Evolutionary conservation across 2,797 vertebrate species (phyloP).

Genomic region (Hemitrygon akajei): DNA sequence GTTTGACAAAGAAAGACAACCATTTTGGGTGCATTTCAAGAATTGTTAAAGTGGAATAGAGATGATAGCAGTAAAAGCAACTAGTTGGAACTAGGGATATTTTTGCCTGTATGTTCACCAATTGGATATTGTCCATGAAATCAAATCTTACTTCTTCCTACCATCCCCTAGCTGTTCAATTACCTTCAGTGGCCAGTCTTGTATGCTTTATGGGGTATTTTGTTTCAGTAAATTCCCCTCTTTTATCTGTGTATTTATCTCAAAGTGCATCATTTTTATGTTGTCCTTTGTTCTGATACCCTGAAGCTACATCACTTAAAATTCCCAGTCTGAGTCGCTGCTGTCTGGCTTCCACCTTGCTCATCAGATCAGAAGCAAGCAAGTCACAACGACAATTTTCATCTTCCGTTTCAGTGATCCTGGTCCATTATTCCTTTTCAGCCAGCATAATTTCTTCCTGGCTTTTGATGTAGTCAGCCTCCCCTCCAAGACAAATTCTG

Average conservation of each 20-base stretch:
- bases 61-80: not conserved
- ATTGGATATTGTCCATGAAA: not conserved
- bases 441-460: not conserved
- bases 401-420: not conserved
- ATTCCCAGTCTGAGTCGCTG: not conserved
- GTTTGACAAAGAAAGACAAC: not conserved
- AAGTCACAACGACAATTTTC: not conserved
- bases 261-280: not conserved
- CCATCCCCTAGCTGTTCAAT: not conserved
- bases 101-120: not conserved
- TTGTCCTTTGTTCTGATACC: not conserved
- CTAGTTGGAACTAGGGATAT: not conserved
- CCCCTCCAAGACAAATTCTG: not conserved
- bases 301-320: not conserved
- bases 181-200: not conserved
- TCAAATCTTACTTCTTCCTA: not conserved
- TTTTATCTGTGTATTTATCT: not conserved
- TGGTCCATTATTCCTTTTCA: not conserved
- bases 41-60: not conserved
- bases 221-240: not conserved
- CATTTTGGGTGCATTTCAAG: not conserved
- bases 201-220: not conserved
- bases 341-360: not conserved
- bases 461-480: not conserved
- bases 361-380: not conserved